phyloP scores from a whole-genome alignment of 92 coral and sea anemone species.

The Pocillopora grandis region DNA sequence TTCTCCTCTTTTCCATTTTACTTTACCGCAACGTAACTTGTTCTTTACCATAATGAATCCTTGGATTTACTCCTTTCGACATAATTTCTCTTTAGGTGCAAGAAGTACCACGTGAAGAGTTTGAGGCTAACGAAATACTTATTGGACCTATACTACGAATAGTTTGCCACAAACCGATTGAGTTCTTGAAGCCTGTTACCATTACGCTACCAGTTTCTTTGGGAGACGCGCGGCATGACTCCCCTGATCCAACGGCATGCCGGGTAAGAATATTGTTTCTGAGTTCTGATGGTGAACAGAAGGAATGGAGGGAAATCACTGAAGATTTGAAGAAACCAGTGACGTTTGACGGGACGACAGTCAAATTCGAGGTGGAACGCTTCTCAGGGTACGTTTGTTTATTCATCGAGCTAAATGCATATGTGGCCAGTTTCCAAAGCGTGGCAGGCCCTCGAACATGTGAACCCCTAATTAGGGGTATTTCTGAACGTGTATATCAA shows the following conservation, averaged over 20 bases:
- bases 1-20: too few relatives aligned
- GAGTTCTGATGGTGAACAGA: slow-evolving; percentile 12
- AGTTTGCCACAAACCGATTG: not conserved
- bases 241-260: not conserved
- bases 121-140: not conserved
- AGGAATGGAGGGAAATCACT: not conserved
- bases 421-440: too few relatives aligned
- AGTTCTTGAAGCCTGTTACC: slow-evolving; percentile 34
- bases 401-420: too few relatives aligned
- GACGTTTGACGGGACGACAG: not conserved
- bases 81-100: slow-evolving; percentile 11
- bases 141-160: slow-evolving; percentile 32
- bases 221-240: not conserved
- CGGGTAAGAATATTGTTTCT: slow-evolving; percentile 30
- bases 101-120: slow-evolving; percentile 27
- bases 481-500: too few relatives aligned
- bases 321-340: not conserved
- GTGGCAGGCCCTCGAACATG: too few relatives aligned
- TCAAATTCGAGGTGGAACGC: not conserved
- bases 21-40: too few relatives aligned
- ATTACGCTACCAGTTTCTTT: not conserved
- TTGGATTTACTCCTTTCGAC: too few relatives aligned
- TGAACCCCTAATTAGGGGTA: too few relatives aligned
- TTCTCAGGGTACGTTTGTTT: not conserved
- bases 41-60: too few relatives aligned